A percentile compares a stretch with the other conserved stretches of the same genome.
Conservation (phyloP, 2,797 vertebrate genomes). For the Trichosurus vulpecula region DNA sequence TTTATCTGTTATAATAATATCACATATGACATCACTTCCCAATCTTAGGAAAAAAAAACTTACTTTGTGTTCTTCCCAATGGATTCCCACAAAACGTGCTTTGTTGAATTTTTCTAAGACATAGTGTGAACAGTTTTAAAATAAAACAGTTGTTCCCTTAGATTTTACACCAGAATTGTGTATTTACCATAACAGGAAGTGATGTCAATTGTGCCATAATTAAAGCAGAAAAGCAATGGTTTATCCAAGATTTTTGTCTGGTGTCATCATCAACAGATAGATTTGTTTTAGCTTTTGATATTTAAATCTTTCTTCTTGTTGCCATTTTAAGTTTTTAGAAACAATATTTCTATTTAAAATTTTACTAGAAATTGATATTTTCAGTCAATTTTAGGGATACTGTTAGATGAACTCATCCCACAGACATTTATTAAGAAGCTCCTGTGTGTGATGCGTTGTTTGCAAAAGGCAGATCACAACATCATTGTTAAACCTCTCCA, state of each 20-base stretch:
- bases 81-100: conserved; percentile 62
- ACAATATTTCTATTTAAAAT: not conserved
- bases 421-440: not conserved
- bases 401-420: not conserved
- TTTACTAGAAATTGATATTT: not conserved
- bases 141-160: conserved; percentile 64
- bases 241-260: not conserved
- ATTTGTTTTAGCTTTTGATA: not conserved
- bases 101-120: conserved; percentile 67
- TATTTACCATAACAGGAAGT: conserved; percentile 63
- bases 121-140: conserved; percentile 61
- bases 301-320: not conserved
- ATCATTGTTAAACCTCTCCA: not conserved
- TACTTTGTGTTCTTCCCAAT: conserved; percentile 65
- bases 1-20: conserved; percentile 66
- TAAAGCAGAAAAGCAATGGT: not conserved
- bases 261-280: not conserved
- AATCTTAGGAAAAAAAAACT: conserved; percentile 66
- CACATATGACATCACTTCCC: conserved; percentile 72
- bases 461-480: not conserved
- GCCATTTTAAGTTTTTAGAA: not conserved
- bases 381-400: not conserved
- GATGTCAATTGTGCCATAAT: conserved; percentile 45
- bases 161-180: conserved; percentile 38
- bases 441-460: not conserved